These are phyloP conservation scores for Strix uralensis DNA, from an alignment of 2,113 vertebrate genomes.

Conservation along the genomic window DNA sequence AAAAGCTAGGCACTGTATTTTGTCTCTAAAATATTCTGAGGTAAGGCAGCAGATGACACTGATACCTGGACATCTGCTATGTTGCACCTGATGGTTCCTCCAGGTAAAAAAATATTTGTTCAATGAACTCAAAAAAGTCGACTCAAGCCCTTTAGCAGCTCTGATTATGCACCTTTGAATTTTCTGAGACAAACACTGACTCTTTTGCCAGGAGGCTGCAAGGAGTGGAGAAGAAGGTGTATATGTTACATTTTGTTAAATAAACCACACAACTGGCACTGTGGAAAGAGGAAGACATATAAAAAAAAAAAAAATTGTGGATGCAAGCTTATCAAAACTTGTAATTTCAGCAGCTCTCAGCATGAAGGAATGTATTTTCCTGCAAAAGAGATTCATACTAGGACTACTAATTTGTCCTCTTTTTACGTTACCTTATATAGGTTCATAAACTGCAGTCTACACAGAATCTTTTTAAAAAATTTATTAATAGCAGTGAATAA, in stretches of 20 bases:
- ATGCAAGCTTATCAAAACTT: not conserved
- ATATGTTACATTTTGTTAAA: not conserved
- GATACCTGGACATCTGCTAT: not conserved
- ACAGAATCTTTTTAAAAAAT: not conserved
- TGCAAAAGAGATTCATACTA: not conserved
- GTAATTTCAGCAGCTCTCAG: slow-evolving; percentile 4
- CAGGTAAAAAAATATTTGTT: not conserved
- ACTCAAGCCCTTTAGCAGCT: not conserved
- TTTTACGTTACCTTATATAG: not conserved
- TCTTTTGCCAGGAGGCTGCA: not conserved
- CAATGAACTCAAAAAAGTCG: not conserved
- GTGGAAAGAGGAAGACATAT: not conserved
- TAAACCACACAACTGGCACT: not conserved
- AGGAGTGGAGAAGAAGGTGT: not conserved
- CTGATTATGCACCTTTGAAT: not conserved
- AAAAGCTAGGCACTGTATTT: not conserved
- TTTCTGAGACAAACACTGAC: not conserved
- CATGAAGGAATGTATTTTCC: not conserved
- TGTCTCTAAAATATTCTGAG: not conserved
- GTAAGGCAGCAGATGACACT: not conserved
- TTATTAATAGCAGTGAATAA: not conserved
- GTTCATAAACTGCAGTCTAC: not conserved
- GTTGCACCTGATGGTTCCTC: not conserved
- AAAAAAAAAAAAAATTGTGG: not conserved
- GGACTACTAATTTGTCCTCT: not conserved